Conservation (phyloP, 2,797 vertebrate genomes). For the Neomorphus geoffroyi region DNA sequence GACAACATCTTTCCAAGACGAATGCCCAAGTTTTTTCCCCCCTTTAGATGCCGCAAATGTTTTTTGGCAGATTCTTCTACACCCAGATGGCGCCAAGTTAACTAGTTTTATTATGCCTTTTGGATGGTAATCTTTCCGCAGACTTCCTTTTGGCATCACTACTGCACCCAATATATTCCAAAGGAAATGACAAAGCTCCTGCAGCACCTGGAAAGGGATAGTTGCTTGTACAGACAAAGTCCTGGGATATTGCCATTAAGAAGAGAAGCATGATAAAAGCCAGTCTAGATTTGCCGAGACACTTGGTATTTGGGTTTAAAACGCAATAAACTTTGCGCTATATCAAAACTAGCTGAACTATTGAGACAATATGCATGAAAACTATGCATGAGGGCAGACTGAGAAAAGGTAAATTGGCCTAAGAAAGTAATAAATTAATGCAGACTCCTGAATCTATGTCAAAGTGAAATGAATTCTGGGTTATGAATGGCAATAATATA, state of each 20-base stretch:
- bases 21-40: conserved; percentile 43
- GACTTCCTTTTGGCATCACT: conserved; percentile 67
- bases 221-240: conserved; percentile 54
- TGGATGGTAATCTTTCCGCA: conserved; percentile 64
- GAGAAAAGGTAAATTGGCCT: background rate
- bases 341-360: conserved; percentile 17
- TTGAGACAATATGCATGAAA: background rate
- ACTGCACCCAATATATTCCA: conserved; percentile 65
- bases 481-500: conserved; percentile 10
- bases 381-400: background rate
- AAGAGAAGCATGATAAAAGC: conserved; percentile 55
- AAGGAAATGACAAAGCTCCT: conserved; percentile 70
- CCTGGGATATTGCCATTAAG: conserved; percentile 43
- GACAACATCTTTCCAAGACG: conserved; percentile 61
- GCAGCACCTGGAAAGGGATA: conserved; percentile 67
- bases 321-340: conserved; percentile 1
- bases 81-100: conserved; percentile 67
- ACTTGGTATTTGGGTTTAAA: conserved; percentile 26
- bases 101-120: conserved; percentile 71
- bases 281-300: conserved; percentile 11
- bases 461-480: conserved; percentile 26
- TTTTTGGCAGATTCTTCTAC: conserved; percentile 61
- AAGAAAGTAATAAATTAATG: conserved; percentile 30
- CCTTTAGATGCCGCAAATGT: conserved; percentile 54
- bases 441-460: conserved; percentile 4